Conservation (phyloP, 2,888 invertebrate genomes). For the Octodonta nipae region DNA sequence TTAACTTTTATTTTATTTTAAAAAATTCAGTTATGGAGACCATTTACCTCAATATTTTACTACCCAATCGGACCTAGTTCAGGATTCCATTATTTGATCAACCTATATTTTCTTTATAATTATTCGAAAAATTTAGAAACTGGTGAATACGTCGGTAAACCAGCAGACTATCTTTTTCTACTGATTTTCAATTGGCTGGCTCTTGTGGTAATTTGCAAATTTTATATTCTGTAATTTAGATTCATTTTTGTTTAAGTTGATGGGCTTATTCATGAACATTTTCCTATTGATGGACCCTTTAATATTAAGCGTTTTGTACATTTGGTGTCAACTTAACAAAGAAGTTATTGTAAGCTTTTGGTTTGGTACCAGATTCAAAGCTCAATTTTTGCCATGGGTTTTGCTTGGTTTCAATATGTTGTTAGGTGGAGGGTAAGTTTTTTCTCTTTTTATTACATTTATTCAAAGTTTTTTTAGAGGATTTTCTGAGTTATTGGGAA, state of each 20-base stretch:
- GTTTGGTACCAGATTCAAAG: slow-evolving; percentile 97
- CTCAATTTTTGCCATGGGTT: slow-evolving; percentile 97
- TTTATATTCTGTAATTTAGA: too few species aligned
- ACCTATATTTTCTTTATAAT: slow-evolving; percentile 92
- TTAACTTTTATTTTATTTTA: too few species aligned
- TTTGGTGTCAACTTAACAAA: slow-evolving; percentile 97
- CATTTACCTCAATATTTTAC: slow-evolving; percentile 78
- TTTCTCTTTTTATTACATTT: too few species aligned
- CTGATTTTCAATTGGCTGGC: slow-evolving; percentile 84
- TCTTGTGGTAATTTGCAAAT: too few species aligned
- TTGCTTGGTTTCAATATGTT: slow-evolving; percentile 76
- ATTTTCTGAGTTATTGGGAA: slow-evolving; percentile 82
- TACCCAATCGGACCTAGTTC: slow-evolving; percentile 86
- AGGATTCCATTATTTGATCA: slow-evolving; percentile 94
- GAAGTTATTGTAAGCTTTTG: slow-evolving; percentile 91
- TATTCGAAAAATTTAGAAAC: slow-evolving; percentile 86
- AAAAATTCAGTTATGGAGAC: slow-evolving; percentile 87
- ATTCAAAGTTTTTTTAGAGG: too few species aligned
- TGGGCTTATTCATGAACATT: too few species aligned
- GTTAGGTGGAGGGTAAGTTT: slow-evolving; percentile 67
- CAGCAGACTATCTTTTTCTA: slow-evolving; percentile 91
- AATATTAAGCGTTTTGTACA: slow-evolving; percentile 88
- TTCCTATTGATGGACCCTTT: slow-evolving; percentile 91
- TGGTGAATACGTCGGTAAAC: slow-evolving; percentile 60
- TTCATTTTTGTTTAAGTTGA: too few species aligned